Evolutionary conservation across 2,113 vertebrate genomes (phyloP).

Genomic region (Phalacrocorax carbo): DNA sequence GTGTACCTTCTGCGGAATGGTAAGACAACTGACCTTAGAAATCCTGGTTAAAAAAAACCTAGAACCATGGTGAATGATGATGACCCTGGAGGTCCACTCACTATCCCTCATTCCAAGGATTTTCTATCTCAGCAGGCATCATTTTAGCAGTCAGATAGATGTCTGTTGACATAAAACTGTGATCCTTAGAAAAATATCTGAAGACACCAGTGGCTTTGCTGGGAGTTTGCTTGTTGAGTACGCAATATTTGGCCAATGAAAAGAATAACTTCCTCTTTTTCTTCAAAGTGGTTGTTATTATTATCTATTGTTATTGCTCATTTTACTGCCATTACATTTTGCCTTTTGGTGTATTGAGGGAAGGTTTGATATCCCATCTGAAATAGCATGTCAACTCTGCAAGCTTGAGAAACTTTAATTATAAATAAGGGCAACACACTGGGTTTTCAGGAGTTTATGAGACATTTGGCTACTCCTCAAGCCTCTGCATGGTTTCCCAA

Average conservation of each 20-base stretch:
- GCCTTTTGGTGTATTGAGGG: conserved; percentile 2
- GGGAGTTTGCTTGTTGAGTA: neutral
- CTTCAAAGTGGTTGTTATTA: neutral
- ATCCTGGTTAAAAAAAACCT: neutral
- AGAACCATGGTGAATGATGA: neutral
- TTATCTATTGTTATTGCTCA: neutral
- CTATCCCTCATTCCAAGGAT: neutral
- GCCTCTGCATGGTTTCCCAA: conserved; percentile 44
- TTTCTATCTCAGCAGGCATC: neutral
- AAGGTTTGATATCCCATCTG: conserved; percentile 68
- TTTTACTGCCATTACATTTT: neutral
- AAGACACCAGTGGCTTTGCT: neutral
- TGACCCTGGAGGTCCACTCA: neutral
- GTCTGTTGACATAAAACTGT: neutral
- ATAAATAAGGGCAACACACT: conserved; percentile 62
- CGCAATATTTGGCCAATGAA: neutral
- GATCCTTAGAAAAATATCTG: neutral
- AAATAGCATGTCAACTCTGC: conserved; percentile 65
- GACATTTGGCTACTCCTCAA: conserved; percentile 61
- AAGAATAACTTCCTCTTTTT: neutral
- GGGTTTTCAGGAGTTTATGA: conserved; percentile 71
- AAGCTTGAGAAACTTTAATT: conserved; percentile 71
- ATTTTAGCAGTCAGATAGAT: neutral
- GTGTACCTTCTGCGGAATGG: conserved; percentile 39
- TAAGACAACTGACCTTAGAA: neutral